phyloP scores from a whole-genome alignment of 2,888 invertebrate species.

The Epinotia ramella region DNA sequence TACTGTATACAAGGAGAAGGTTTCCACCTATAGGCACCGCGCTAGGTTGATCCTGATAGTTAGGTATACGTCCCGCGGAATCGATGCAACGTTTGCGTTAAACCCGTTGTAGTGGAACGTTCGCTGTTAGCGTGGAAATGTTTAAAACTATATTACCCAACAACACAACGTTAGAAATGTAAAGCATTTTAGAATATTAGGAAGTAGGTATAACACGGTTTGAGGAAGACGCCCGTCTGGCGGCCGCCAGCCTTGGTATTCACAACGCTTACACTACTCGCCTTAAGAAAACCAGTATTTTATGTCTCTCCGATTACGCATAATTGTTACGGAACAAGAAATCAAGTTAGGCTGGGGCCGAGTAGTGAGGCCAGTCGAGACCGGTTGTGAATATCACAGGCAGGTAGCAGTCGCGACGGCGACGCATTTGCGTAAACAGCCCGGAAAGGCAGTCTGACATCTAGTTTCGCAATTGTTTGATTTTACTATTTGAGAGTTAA shows the following conservation, averaged over 20 bases:
- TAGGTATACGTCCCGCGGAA: neutral
- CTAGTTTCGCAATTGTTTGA: neutral
- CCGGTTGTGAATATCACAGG: neutral
- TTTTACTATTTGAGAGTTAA: neutral
- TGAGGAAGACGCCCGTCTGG: constrained; percentile 25
- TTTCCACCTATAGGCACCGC: neutral
- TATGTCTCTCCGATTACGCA: neutral
- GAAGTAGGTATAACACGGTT: constrained; percentile 6
- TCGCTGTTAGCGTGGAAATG: neutral
- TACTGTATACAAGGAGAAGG: too few species aligned
- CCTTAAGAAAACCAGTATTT: neutral
- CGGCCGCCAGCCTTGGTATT: constrained; percentile 12
- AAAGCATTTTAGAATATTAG: constrained; percentile 23
- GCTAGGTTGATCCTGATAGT: neutral
- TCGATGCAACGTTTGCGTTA: neutral
- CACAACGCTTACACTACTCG: neutral
- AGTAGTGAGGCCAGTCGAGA: neutral
- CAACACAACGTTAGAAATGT: neutral
- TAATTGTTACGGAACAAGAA: neutral
- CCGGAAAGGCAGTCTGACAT: neutral
- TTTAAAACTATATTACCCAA: neutral
- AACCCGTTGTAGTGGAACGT: neutral
- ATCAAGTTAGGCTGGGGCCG: neutral
- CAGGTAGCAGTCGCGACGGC: constrained; percentile 21
- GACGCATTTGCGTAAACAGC: constrained; percentile 12